Conservation (phyloP, 1,140 invertebrate species). For the Ephestia elutella region DNA sequence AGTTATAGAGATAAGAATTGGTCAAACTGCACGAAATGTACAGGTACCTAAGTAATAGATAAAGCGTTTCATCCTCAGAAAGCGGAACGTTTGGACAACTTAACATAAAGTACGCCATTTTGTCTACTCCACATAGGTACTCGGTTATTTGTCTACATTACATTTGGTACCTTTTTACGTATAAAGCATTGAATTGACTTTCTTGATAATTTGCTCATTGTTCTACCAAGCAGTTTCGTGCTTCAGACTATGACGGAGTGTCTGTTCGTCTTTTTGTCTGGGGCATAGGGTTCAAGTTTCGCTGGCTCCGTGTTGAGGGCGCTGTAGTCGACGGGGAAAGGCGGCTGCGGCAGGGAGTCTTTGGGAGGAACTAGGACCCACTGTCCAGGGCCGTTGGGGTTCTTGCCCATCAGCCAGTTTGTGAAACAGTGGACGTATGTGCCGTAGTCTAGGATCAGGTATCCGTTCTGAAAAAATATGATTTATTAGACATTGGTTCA, state of each 20-base stretch:
- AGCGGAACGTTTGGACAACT: constrained; percentile 23
- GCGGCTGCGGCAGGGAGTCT: constrained; percentile 72
- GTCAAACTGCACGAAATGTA: constrained; percentile 44
- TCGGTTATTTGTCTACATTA: constrained; percentile 1
- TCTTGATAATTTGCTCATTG: background rate
- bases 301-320: constrained; percentile 81
- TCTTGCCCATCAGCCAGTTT: constrained; percentile 81
- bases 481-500: background rate
- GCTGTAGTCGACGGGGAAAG: constrained; percentile 84
- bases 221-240: background rate
- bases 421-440: constrained; percentile 81
- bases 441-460: constrained; percentile 77
- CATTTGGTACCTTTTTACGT: constrained; percentile 10
- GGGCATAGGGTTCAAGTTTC: constrained; percentile 80
- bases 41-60: constrained; percentile 19
- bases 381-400: constrained; percentile 83
- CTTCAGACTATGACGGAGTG: constrained; percentile 81
- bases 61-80: constrained; percentile 43
- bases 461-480: constrained; percentile 76
- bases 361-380: constrained; percentile 80
- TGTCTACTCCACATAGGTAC: background rate
- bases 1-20: constrained; percentile 40
- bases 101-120: constrained; percentile 2
- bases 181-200: constrained; percentile 12
- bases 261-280: constrained; percentile 79